These are phyloP conservation scores for Acanthosoma haemorrhoidale DNA, from an alignment of 2,888 invertebrate species.

Conservation along the genomic window DNA sequence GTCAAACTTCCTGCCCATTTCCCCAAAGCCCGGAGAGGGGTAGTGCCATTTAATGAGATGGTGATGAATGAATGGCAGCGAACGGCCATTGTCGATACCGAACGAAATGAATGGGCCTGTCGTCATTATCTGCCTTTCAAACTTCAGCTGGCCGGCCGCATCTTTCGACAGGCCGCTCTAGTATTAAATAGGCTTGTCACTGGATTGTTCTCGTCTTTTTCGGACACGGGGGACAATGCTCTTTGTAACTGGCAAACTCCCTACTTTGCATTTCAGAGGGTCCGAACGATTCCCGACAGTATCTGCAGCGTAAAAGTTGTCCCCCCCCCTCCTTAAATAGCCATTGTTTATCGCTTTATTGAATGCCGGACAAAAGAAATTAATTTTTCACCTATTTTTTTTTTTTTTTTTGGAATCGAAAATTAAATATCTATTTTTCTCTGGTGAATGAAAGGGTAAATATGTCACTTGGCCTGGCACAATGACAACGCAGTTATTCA, in stretches of 20 bases:
- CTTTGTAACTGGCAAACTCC: neutral
- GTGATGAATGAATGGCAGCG: neutral
- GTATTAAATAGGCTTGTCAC: slow-evolving; percentile 16
- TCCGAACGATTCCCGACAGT: too few relatives aligned
- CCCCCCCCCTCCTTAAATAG: too few relatives aligned
- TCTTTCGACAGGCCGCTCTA: slow-evolving; percentile 21
- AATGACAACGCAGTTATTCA: too few relatives aligned
- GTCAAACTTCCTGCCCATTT: neutral
- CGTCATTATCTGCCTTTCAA: slow-evolving; percentile 25
- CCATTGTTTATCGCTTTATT: too few relatives aligned
- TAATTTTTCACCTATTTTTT: too few relatives aligned
- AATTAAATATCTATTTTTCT: too few relatives aligned
- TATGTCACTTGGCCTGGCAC: too few relatives aligned
- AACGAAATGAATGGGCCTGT: neutral
- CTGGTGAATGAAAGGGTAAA: too few relatives aligned
- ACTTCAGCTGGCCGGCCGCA: slow-evolving; percentile 11
- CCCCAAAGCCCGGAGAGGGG: neutral
- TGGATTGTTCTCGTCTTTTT: neutral
- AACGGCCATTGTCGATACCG: neutral
- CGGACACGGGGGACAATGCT: neutral
- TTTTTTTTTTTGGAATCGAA: too few relatives aligned
- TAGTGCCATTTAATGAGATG: slow-evolving; percentile 12
- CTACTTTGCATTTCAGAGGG: slow-evolving; percentile 1
- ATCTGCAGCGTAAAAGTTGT: too few relatives aligned
- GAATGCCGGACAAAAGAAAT: too few relatives aligned